Evolutionary conservation across 2,113 vertebrate species (phyloP).

Genomic region (Oreotragus oreotragus): DNA sequence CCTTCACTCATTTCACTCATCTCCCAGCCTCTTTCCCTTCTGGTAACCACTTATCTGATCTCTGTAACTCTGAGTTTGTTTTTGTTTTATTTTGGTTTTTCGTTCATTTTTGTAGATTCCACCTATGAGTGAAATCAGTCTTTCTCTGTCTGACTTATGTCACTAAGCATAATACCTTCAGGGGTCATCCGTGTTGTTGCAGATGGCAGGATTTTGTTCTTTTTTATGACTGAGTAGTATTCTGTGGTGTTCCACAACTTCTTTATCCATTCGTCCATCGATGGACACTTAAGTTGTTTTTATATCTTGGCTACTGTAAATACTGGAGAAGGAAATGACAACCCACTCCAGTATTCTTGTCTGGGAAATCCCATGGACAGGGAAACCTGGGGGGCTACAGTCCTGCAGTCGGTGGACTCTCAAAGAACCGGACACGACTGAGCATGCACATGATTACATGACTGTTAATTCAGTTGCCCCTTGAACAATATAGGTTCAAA

Average conservation of each 20-base stretch:
- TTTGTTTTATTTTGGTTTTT: not conserved
- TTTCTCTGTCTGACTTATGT: not conserved
- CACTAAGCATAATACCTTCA: not conserved
- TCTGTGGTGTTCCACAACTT: not conserved
- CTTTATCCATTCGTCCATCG: not conserved
- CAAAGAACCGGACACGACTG: not conserved
- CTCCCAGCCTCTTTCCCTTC: not conserved
- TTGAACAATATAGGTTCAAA: not conserved
- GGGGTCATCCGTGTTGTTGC: not conserved
- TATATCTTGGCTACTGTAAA: not conserved
- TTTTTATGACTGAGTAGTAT: not conserved
- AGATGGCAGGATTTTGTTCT: not conserved
- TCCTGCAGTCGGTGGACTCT: not conserved
- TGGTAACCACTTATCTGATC: not conserved
- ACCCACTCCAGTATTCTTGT: not conserved
- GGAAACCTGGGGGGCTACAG: not conserved
- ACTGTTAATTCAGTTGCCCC: not conserved
- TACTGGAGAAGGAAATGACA: not conserved
- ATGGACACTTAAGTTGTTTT: not conserved
- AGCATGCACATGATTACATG: not conserved
- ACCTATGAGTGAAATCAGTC: not conserved
- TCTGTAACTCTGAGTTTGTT: not conserved
- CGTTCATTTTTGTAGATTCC: rapidly evolving
- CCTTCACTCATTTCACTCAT: not conserved
- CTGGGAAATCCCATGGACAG: not conserved